Evolutionary conservation across 2,113 vertebrate species (phyloP).

Genomic region (Neoarius graeffei): DNA sequence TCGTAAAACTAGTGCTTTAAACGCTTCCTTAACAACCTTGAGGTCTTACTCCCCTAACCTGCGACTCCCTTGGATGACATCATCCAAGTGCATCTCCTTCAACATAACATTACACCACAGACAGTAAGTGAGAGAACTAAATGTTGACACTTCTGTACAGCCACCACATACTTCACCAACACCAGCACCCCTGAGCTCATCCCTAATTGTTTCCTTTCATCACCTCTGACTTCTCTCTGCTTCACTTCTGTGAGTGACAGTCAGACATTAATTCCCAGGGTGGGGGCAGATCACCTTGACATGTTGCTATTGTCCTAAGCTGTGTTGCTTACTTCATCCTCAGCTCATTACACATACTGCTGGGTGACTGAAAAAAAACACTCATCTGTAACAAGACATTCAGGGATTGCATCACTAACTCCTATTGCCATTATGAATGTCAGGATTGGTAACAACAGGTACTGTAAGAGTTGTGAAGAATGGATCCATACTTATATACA

Average conservation of each 20-base stretch:
- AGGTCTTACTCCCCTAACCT: too few species aligned
- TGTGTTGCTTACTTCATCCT: slow-evolving; percentile 51
- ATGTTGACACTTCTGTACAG: background rate
- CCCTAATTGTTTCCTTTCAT: background rate
- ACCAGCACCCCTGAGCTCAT: background rate
- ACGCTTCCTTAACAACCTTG: too few species aligned
- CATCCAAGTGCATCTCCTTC: too few species aligned
- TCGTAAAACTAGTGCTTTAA: too few species aligned
- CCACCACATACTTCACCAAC: background rate
- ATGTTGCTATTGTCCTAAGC: slow-evolving; percentile 31
- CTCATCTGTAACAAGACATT: slow-evolving; percentile 48
- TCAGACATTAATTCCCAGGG: slow-evolving; percentile 50
- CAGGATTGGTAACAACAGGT: slow-evolving; percentile 46
- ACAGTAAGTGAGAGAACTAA: background rate
- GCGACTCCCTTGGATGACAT: too few species aligned
- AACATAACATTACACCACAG: too few species aligned
- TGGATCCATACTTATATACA: slow-evolving; percentile 16
- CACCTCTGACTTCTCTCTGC: background rate
- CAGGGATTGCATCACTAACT: slow-evolving; percentile 28
- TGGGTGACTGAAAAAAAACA: slow-evolving; percentile 44
- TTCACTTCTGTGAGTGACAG: slow-evolving; percentile 36
- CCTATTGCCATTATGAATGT: slow-evolving; percentile 13
- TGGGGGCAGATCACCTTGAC: slow-evolving; percentile 48
- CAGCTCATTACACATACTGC: slow-evolving; percentile 51
- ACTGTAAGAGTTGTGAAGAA: slow-evolving; percentile 5